These are phyloP conservation scores for Aulostomus chinensis DNA, from an alignment of 2,797 vertebrate genomes.

Conservation along the genomic window DNA sequence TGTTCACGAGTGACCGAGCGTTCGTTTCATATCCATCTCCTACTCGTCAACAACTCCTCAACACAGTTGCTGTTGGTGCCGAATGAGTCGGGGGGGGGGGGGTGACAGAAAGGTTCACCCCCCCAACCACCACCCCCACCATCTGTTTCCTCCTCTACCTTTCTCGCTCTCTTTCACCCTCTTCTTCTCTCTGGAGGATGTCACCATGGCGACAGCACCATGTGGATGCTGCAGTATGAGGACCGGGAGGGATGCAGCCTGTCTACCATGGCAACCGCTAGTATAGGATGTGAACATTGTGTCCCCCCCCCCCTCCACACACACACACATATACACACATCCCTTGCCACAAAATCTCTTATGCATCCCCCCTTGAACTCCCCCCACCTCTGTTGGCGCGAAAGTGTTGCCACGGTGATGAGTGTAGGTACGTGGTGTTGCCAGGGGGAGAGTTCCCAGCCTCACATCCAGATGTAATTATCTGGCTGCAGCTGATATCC, in stretches of 20 bases:
- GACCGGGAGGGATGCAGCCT: conserved; percentile 71
- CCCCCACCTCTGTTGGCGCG: conserved; percentile 16
- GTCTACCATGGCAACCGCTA: conserved; percentile 71
- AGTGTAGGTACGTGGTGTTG: conserved; percentile 22
- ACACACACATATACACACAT: neutral
- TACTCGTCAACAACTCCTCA: no score
- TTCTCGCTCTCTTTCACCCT: conserved; percentile 13
- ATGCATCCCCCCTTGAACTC: conserved; percentile 2
- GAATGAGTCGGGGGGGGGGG: conserved; percentile 15
- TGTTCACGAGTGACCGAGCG: no score
- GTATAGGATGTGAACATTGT: conserved; percentile 63
- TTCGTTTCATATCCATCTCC: no score
- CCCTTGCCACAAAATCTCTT: conserved; percentile 18
- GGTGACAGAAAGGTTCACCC: conserved; percentile 15
- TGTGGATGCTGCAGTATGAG: conserved; percentile 78
- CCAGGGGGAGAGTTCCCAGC: conserved; percentile 29
- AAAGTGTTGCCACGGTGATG: conserved; percentile 32
- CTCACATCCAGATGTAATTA: conserved; percentile 39
- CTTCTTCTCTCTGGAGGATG: conserved; percentile 65
- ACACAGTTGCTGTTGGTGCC: neutral
- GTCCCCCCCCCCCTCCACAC: conserved; percentile 5
- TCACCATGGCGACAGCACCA: conserved; percentile 83
- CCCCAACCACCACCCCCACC: no score
- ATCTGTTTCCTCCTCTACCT: conserved; percentile 2
- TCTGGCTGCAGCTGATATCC: conserved; percentile 17